These are phyloP conservation scores for Protophormia terraenovae DNA, from an alignment of 2,888 invertebrate genomes.

Conservation along the genomic window DNA sequence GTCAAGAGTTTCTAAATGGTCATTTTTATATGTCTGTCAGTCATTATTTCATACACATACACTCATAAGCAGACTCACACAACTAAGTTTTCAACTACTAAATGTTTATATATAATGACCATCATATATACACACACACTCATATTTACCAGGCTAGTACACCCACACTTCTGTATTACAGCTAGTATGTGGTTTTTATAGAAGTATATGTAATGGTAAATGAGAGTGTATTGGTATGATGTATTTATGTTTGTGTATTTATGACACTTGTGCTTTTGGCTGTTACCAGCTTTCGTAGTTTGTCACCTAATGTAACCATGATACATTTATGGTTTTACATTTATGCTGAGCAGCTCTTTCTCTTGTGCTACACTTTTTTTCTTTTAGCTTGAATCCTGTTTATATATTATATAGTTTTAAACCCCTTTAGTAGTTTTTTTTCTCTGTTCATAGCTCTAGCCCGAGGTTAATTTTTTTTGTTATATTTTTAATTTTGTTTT, in stretches of 20 bases:
- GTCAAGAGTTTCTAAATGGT: background rate
- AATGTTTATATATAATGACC: background rate
- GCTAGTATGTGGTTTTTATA: background rate
- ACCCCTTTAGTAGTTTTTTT: background rate
- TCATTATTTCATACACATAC: constrained; percentile 3
- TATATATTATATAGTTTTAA: too few species aligned
- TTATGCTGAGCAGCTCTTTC: background rate
- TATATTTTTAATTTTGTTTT: constrained; percentile 16
- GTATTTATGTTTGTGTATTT: too few species aligned
- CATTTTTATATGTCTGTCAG: constrained; percentile 27
- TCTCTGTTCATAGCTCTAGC: background rate
- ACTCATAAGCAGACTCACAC: background rate
- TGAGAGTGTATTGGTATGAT: background rate
- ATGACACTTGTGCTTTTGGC: constrained; percentile 53
- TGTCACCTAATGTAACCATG: constrained; percentile 35
- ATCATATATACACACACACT: background rate
- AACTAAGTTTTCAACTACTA: background rate
- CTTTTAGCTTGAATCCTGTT: too few species aligned
- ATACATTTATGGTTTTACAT: constrained; percentile 1
- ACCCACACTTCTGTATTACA: too few species aligned
- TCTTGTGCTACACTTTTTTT: background rate
- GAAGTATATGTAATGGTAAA: background rate
- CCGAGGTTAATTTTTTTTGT: constrained; percentile 34
- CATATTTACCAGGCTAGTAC: too few species aligned
- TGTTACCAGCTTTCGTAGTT: constrained; percentile 3